Evolutionary conservation across 2,888 invertebrate genomes (phyloP).

Genomic region (Falcaria lacertinaria): DNA sequence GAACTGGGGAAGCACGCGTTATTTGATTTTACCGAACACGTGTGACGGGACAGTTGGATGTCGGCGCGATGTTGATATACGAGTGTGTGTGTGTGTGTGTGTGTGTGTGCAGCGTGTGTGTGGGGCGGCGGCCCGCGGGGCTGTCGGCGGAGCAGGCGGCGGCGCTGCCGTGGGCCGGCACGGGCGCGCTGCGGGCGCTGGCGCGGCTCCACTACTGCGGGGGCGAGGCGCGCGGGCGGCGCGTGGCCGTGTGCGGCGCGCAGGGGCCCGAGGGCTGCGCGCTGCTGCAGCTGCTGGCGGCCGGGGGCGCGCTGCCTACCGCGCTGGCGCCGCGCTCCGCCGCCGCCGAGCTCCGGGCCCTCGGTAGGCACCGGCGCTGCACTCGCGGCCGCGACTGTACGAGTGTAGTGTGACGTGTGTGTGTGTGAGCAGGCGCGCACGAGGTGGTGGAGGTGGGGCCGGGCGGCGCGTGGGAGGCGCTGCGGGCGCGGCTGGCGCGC

Average conservation of each 20-base stretch:
- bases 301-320: conserved; percentile 54
- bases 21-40: too few species aligned
- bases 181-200: conserved; percentile 45
- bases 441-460: conserved; percentile 42
- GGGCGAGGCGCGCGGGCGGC: conserved; percentile 37
- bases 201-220: conserved; percentile 32
- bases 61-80: too few species aligned
- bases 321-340: conserved; percentile 47
- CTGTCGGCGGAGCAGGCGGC: conserved; percentile 63
- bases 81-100: too few species aligned
- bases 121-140: conserved; percentile 56
- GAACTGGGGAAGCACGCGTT: too few species aligned
- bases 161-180: conserved; percentile 57
- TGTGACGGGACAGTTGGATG: too few species aligned
- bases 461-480: conserved; percentile 34
- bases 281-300: conserved; percentile 51
- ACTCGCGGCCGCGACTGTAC: too few species aligned
- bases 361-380: conserved; percentile 33
- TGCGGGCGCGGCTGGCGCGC: conserved; percentile 40
- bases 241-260: conserved; percentile 62
- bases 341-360: conserved; percentile 35
- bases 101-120: conserved; percentile 42
- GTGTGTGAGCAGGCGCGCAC: conserved; percentile 36
- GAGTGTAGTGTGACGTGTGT: too few species aligned
- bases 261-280: conserved; percentile 59